Evolutionary conservation across 2,888 invertebrate species (phyloP).

Genomic region (Matsumyia berberina): DNA sequence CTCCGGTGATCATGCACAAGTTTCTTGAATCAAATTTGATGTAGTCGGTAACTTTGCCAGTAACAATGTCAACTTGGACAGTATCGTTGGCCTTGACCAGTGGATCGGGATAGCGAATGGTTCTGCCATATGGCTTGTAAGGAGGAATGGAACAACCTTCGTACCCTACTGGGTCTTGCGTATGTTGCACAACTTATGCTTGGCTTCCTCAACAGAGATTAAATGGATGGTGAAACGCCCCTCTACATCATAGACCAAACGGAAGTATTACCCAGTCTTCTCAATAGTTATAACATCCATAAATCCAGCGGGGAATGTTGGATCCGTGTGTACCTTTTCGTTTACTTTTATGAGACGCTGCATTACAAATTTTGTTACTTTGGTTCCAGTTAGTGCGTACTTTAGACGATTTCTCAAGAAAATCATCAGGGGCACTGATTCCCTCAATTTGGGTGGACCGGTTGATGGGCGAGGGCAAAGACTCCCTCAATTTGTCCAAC

Average conservation of each 20-base stretch:
- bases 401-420: conserved; percentile 98
- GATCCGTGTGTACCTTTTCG: conserved; percentile 98
- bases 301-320: conserved; percentile 98
- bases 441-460: conserved; percentile 98
- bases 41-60: too few species aligned
- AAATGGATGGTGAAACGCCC: conserved; percentile 99
- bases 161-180: conserved; percentile 94
- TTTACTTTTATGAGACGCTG: too few species aligned
- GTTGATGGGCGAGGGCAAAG: conserved; percentile 98
- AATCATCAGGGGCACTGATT: conserved; percentile 97
- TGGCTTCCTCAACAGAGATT: conserved; percentile 98
- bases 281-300: conserved; percentile 99
- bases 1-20: conserved; percentile 99
- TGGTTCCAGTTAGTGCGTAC: conserved; percentile 98
- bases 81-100: too few species aligned
- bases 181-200: conserved; percentile 99
- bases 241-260: conserved; percentile 99
- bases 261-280: conserved; percentile 98
- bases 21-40: conserved; percentile 99
- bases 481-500: conserved; percentile 99
- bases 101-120: conserved; percentile 98
- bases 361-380: conserved; percentile 99
- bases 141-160: conserved; percentile 97
- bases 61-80: too few species aligned
- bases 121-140: conserved; percentile 99